Evolutionary conservation across 2,888 invertebrate species (phyloP).

Genomic region (Yponomeuta plumbellus): DNA sequence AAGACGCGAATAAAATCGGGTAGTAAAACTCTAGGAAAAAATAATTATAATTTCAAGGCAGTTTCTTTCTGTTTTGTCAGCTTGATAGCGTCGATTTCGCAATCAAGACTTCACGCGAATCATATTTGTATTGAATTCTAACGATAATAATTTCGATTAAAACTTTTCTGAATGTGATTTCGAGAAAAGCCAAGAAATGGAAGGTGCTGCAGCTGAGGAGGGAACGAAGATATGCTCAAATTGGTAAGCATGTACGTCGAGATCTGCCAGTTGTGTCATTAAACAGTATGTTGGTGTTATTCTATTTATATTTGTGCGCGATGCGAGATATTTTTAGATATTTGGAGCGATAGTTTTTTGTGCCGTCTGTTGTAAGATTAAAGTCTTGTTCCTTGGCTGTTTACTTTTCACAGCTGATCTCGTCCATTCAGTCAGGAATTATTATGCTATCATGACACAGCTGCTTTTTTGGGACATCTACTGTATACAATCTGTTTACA

Average conservation of each 20-base stretch:
- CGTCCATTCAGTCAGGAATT: not conserved
- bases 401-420: conserved; percentile 36
- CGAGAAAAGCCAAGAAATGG: not conserved
- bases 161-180: not conserved
- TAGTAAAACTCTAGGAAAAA: not conserved
- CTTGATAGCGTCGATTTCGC: not conserved
- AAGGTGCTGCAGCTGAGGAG: conserved; percentile 37
- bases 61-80: too few relatives aligned
- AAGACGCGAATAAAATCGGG: not conserved
- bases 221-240: conserved; percentile 65
- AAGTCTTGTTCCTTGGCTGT: conserved; percentile 40
- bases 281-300: conserved; percentile 32
- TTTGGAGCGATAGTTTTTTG: conserved; percentile 48
- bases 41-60: not conserved
- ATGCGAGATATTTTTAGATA: conserved; percentile 60
- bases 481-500: not conserved
- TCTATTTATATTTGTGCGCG: conserved; percentile 61
- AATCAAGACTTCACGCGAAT: not conserved
- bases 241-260: conserved; percentile 28
- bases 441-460: not conserved
- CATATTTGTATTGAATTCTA: not conserved
- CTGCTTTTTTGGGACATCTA: not conserved
- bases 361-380: conserved; percentile 35
- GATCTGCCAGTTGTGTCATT: conserved; percentile 46
- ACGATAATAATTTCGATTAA: not conserved